Conservation (phyloP, 2,888 invertebrate species). For the Odontomyia ornata region DNA sequence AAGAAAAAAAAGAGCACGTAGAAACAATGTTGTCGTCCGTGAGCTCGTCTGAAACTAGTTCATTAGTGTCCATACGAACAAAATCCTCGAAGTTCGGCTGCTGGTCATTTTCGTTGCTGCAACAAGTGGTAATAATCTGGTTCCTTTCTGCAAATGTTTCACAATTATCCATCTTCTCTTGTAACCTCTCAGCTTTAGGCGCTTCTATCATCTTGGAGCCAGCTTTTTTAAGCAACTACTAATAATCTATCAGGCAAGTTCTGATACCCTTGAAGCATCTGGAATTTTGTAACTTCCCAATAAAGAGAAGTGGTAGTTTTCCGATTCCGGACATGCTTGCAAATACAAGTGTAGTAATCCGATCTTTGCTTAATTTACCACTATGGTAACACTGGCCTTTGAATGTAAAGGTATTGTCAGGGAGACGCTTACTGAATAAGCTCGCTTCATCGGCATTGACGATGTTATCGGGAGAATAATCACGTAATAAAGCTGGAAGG, state of each 20-base stretch:
- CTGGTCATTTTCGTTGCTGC: conserved; percentile 9
- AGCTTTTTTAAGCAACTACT: background rate
- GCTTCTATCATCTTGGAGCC: background rate
- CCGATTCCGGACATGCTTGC: background rate
- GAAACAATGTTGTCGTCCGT: background rate
- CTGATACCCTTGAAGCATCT: no score
- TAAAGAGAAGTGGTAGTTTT: background rate
- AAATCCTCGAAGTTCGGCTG: background rate
- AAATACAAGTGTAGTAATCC: background rate
- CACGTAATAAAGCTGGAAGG: no score
- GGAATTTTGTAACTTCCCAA: background rate
- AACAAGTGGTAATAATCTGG: background rate
- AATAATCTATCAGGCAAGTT: no score
- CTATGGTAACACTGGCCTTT: background rate
- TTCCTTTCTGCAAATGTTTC: background rate
- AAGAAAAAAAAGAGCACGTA: no score
- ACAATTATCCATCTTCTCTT: background rate
- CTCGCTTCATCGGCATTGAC: conserved; percentile 4
- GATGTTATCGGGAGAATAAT: no score
- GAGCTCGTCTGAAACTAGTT: conserved; percentile 8
- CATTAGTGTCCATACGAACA: background rate
- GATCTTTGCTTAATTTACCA: background rate
- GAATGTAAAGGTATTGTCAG: background rate
- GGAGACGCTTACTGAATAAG: background rate
- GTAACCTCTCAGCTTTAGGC: background rate